Base-by-base conservation (phyloP, 2,797 vertebrate species). In the Oophaga sylvatica region DNA sequence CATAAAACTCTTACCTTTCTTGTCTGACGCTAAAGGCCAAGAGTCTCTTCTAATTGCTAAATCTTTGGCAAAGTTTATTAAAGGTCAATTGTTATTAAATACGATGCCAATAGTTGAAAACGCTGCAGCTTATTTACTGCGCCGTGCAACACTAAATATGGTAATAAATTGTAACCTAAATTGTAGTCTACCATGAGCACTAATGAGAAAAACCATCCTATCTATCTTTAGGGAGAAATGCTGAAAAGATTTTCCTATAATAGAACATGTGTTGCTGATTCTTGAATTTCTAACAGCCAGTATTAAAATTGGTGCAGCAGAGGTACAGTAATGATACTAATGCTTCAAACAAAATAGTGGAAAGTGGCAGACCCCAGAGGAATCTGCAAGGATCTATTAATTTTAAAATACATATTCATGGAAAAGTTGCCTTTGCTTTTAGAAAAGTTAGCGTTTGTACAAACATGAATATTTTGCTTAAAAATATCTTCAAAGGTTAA, bases 301-400 rank as follows among this genome's bases (percentile, higher is more conserved):
- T 83, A 87, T 80, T 67, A 79, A 45, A 87, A 78, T 57, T 67
- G 71, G 53, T 84, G 29, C 81, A 45, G 75, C 56, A 5, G 71
- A 67, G 63, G 75, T 41, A 41, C 35, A 41, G 35, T 87, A 87
- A 87, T 87, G 87, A 84, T 70, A 84, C 62, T 87, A 87, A 84
- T 87, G 78, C 56, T 84, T 87, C 87, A 87, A 41, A 83, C 79
- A 71, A 31, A 73, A 80, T 83, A 57, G 20, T 89, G 68, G 48
- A 78, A 90, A 17, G 89, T 78, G 79, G 77, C 84, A 88, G 81
- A 77, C 84, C 84, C 80, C 7, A 10, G 70, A 87, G 71, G 26
- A 89, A 90, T 60, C 80, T 9, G 12, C 62, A 87, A 68, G 29
- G 88, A 90, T 57, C 31, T 70, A 83, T 89, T 0, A 11, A n/a